Base-by-base conservation (phyloP, 1,140 invertebrate species). In the Platyscapa corneri region DNA sequence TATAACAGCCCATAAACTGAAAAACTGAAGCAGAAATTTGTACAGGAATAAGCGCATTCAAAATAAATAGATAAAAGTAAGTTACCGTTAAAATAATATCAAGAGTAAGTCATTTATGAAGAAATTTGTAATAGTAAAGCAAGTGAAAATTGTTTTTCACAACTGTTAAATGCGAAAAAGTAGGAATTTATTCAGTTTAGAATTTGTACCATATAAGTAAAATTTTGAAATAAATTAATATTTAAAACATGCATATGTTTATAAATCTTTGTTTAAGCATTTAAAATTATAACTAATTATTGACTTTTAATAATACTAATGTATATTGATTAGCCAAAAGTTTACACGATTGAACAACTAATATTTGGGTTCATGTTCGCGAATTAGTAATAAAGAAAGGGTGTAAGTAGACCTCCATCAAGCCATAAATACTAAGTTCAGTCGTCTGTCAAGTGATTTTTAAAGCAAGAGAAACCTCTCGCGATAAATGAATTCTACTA, bases 401-500 rank as follows among this genome's bases (percentile, higher is more conserved):
- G 49, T 14, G 16, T 53, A 16, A 53, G 6, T 14, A 53, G 18
- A 16, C 49, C 49, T 53, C 8, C 18, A 53, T 53, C 49, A 82
- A 89, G 87, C 87, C 88, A 89, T 89, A 88, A 89, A 78, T 88
- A 81, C 81, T 60, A 42, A 53, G 64, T 16, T 82, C 82, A 87
- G 80, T 86, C 53, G 85, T 70, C 79, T 83, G 84, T 89, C 87
- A 88, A 85, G 85, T 67, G 85, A 70, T 84, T 83, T n/a, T 10
- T 42, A 42, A 84, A 77, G 82, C n/a, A 39, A 65, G 74, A n/a
- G 37, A 34, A 34, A 53, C 8, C 27, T 18, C 56, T 83, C 56
- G 72, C 39, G 56, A 60, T 72, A 56, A 78, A 70, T 56, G 39
- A 70, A 86, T 88, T 83, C 85, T 64, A 42, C 72, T 84, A 84